Percentiles rank a stretch among this genome's conserved stretches.
Evolutionary conservation across 2,888 invertebrate species (phyloP).

Genomic region (Rhynchonema sp.): DNA sequence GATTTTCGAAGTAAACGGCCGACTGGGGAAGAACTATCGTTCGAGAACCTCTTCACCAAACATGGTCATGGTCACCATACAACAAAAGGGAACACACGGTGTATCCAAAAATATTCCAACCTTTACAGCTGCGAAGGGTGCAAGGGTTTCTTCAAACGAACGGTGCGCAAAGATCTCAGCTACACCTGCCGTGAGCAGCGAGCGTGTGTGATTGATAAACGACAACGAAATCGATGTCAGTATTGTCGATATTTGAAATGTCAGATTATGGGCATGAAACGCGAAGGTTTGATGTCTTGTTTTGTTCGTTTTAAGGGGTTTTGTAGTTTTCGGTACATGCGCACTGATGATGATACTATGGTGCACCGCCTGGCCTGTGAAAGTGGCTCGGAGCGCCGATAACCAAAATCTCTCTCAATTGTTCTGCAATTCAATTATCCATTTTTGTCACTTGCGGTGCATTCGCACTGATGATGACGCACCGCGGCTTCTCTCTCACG

Average conservation of each 20-base stretch:
- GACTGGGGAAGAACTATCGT: no score
- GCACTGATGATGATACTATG: no score
- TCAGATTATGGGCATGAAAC: slow-evolving; percentile 83
- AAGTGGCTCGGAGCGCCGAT: no score
- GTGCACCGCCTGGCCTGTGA: no score
- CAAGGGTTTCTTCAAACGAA: slow-evolving; percentile 95
- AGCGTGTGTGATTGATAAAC: slow-evolving; percentile 83
- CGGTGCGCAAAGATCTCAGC: slow-evolving; percentile 83
- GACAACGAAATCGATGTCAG: slow-evolving; percentile 88
- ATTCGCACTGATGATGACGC: background rate
- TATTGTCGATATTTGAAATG: slow-evolving; percentile 97
- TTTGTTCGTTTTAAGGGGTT: background rate
- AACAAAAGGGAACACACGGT: no score
- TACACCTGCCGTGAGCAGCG: slow-evolving; percentile 90
- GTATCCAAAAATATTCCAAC: no score
- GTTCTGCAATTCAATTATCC: background rate
- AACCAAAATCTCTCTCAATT: background rate
- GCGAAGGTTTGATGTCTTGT: slow-evolving; percentile 53
- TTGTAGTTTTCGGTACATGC: background rate
- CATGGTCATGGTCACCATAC: no score
- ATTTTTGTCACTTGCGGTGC: background rate
- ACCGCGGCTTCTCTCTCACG: background rate
- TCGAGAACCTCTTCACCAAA: no score
- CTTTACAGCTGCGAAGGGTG: slow-evolving; percentile 62
- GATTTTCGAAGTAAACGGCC: no score